A percentile compares a stretch with the other conserved stretches of the same genome.
Evolutionary conservation across 2,797 vertebrate genomes (phyloP).

Genomic region (Melanogrammus aeglefinus): DNA sequence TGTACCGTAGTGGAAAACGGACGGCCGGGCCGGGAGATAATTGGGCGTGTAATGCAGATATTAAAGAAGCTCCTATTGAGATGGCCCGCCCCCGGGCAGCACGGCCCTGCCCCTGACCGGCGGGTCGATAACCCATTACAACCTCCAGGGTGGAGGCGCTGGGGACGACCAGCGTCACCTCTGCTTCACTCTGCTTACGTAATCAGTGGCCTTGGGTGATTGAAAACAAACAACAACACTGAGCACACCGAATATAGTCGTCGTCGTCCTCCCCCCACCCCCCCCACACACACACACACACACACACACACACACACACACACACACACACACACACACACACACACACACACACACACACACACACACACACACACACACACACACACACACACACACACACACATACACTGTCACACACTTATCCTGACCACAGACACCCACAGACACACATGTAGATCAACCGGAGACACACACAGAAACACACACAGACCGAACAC

Average conservation of each 20-base stretch:
- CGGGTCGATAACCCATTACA: constrained; percentile 33
- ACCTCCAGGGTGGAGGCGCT: constrained; percentile 28
- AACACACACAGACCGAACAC: constrained; percentile 3
- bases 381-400: not conserved
- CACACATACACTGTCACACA: no score
- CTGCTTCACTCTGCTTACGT: constrained; percentile 45
- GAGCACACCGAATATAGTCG: not conserved
- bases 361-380: no score
- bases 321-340: no score
- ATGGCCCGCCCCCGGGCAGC: constrained; percentile 16
- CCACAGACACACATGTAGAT: no score
- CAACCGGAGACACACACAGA: not conserved
- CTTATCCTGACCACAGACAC: no score
- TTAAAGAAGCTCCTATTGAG: constrained; percentile 21
- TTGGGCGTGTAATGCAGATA: constrained; percentile 43
- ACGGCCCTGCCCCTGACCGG: constrained; percentile 12
- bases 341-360: not conserved
- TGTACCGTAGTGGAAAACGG: constrained; percentile 27
- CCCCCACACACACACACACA: no score
- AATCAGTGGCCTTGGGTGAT: constrained; percentile 25
- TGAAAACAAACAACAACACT: not conserved
- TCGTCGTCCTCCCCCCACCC: not conserved
- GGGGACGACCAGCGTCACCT: constrained; percentile 27
- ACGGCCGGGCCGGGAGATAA: constrained; percentile 39
- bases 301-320: no score